Percentiles rank a stretch among this genome's conserved stretches.
These are phyloP conservation scores for Girardinus metallicus DNA, from an alignment of 2,797 vertebrate species.

Conservation along the genomic window DNA sequence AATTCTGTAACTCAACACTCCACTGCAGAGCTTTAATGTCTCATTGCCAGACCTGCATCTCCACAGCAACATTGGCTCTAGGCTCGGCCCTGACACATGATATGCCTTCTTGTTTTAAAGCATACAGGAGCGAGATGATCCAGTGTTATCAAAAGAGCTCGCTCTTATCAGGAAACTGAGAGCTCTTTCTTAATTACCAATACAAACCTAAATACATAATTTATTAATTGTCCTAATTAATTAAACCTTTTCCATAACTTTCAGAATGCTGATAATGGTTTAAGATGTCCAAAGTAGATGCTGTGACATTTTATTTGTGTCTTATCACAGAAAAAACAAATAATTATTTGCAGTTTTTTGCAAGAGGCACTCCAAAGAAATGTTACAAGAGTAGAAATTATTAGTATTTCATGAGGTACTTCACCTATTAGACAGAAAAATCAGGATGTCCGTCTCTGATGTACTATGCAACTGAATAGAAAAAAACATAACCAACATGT, in stretches of 20 bases:
- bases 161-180: background rate
- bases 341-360: background rate
- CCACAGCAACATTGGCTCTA: conserved; percentile 59
- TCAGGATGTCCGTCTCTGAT: background rate
- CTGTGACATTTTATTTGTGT: background rate
- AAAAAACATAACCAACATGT: conserved; percentile 10
- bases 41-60: conserved; percentile 56
- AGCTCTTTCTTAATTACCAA: background rate
- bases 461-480: conserved; percentile 2
- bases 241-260: background rate
- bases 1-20: conserved; percentile 70
- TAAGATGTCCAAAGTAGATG: background rate
- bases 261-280: background rate
- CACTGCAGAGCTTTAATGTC: conserved; percentile 59
- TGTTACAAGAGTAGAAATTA: background rate
- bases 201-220: background rate
- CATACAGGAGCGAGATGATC: conserved; percentile 7
- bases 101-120: conserved; percentile 29
- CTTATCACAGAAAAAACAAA: background rate
- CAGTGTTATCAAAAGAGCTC: background rate
- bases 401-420: background rate
- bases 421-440: background rate
- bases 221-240: background rate
- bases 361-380: background rate
- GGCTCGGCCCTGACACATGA: conserved; percentile 43